Percentiles rank a stretch among this genome's conserved stretches.
These are phyloP conservation scores for Eurystomus gularis DNA, from an alignment of 2,113 vertebrate genomes.

Conservation along the genomic window DNA sequence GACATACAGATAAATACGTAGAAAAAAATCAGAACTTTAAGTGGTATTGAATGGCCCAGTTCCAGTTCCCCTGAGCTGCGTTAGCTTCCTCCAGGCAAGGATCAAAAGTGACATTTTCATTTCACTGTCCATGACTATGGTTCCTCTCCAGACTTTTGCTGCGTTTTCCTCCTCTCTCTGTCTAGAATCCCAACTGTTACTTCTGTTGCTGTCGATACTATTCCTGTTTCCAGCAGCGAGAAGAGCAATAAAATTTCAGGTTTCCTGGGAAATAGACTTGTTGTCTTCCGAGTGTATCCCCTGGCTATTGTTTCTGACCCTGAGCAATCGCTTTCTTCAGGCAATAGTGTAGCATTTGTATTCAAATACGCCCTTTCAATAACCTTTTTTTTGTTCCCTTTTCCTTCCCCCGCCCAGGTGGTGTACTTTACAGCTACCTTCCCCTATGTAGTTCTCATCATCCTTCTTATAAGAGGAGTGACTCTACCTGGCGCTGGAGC, in stretches of 20 bases:
- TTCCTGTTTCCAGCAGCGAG: background rate
- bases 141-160: background rate
- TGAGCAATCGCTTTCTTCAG: background rate
- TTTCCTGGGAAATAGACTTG: background rate
- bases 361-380: background rate
- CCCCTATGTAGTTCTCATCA: slow-evolving; percentile 94
- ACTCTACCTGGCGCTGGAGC: slow-evolving; percentile 92
- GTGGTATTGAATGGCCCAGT: background rate
- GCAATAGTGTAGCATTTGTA: background rate
- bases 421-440: slow-evolving; percentile 98
- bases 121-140: background rate
- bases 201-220: background rate
- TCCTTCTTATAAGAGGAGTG: slow-evolving; percentile 92
- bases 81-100: background rate
- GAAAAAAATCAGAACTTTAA: background rate
- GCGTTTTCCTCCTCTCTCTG: background rate
- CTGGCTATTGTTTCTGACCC: background rate
- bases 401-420: slow-evolving; percentile 75
- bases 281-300: background rate
- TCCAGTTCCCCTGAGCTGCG: fast-evolving
- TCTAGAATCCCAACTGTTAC: background rate
- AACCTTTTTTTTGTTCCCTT: background rate
- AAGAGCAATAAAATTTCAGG: background rate
- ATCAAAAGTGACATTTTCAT: background rate
- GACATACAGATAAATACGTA: background rate